Evolutionary conservation across 2,113 vertebrate genomes (phyloP).

Genomic region (Brachyhypopomus gauderio): DNA sequence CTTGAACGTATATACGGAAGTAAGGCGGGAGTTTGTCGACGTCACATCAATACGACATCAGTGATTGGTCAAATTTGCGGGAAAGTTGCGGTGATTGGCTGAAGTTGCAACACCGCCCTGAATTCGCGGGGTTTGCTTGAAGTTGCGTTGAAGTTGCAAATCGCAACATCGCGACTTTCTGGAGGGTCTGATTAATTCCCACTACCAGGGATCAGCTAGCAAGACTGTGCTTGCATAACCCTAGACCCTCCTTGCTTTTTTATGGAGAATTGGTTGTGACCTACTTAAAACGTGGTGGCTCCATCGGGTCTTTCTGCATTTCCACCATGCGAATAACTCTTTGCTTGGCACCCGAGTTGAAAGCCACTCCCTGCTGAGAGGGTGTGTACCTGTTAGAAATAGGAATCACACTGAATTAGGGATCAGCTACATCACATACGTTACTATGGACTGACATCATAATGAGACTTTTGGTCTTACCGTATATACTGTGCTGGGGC

Average conservation of each 20-base stretch:
- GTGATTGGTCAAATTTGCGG: too few species aligned
- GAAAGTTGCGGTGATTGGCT: too few species aligned
- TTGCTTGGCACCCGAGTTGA: conserved; percentile 98
- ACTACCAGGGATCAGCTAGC: too few species aligned
- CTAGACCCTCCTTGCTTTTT: not conserved
- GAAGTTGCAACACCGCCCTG: too few species aligned
- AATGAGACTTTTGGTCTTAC: conserved; percentile 63
- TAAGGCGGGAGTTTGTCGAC: too few species aligned
- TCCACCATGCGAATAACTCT: conserved; percentile 99
- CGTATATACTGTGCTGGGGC: conserved; percentile 97
- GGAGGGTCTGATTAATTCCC: too few species aligned
- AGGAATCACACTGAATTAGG: not conserved
- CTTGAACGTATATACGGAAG: too few species aligned
- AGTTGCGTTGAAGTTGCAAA: too few species aligned
- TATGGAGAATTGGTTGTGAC: conserved; percentile 10
- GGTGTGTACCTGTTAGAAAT: conserved; percentile 87
- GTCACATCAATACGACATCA: too few species aligned
- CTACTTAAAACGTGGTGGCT: conserved; percentile 96
- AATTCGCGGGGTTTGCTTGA: too few species aligned
- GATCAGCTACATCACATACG: not conserved
- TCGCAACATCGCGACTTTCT: too few species aligned
- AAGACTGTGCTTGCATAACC: too few species aligned
- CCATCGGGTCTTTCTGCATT: conserved; percentile 99
- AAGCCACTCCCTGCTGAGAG: conserved; percentile 96
- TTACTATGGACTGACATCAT: not conserved